phyloP scores from a whole-genome alignment of 1,140 invertebrate species.

The Kradibia gibbosae region DNA sequence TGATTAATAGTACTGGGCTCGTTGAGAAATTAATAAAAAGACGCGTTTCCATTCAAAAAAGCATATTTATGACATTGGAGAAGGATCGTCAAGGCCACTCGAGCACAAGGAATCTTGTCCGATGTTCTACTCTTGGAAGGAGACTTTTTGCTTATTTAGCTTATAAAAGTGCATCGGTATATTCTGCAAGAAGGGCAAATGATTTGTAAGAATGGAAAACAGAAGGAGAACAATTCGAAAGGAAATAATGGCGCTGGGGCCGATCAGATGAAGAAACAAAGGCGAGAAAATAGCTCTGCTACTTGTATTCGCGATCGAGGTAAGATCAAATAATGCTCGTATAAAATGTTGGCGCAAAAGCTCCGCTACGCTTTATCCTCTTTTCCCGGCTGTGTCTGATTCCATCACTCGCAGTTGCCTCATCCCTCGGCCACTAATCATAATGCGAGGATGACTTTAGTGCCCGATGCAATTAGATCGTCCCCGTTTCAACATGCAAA shows the following conservation, averaged over 20 bases:
- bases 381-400: neutral
- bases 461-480: slow-evolving; percentile 46
- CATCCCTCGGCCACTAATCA: too few relatives aligned
- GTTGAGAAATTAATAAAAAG: too few relatives aligned
- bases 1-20: neutral
- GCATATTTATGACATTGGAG: neutral
- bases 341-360: neutral
- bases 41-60: neutral
- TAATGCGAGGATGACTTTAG: neutral
- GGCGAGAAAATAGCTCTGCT: slow-evolving; percentile 15
- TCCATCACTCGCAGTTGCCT: too few relatives aligned
- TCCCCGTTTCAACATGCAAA: slow-evolving; percentile 17
- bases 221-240: neutral
- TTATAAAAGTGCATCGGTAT: neutral
- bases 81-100: neutral
- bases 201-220: neutral
- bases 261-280: slow-evolving; percentile 33
- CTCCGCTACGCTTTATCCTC: neutral
- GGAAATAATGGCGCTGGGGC: neutral
- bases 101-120: too few relatives aligned
- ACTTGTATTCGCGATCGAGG: neutral
- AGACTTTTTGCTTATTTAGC: neutral
- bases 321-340: slow-evolving; percentile 14
- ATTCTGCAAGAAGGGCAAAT: neutral
- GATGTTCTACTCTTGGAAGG: neutral